These are phyloP conservation scores for Herpetotheres cachinnans DNA, from an alignment of 2,113 vertebrate species.

Conservation along the genomic window DNA sequence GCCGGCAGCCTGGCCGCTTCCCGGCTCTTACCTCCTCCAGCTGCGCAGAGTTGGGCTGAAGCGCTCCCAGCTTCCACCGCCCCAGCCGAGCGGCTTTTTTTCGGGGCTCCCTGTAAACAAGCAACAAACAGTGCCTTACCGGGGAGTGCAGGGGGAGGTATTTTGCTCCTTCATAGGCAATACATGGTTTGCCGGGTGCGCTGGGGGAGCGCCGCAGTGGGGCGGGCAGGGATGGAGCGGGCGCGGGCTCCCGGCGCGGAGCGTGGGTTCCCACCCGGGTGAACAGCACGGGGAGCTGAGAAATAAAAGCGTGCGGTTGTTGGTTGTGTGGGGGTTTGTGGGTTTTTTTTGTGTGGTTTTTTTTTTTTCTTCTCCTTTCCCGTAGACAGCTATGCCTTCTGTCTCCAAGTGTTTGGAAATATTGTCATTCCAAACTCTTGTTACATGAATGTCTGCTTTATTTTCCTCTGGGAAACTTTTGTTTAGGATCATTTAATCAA, in stretches of 20 bases:
- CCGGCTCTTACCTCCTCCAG: constrained; percentile 70
- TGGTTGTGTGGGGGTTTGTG: not conserved
- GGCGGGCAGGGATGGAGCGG: not conserved
- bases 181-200: not conserved
- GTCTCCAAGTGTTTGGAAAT: constrained; percentile 69
- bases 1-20: not conserved
- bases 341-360: not conserved
- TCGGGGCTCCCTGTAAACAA: constrained; percentile 70
- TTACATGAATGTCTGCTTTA: constrained; percentile 74
- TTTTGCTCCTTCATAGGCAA: constrained; percentile 21
- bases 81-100: constrained; percentile 35
- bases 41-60: constrained; percentile 1
- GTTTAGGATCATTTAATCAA: constrained; percentile 78
- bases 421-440: constrained; percentile 72
- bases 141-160: constrained; percentile 24
- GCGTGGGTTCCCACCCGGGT: constrained; percentile 35
- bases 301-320: constrained; percentile 13
- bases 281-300: constrained; percentile 1
- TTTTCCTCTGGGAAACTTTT: constrained; percentile 78
- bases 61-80: not conserved
- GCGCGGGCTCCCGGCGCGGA: not conserved
- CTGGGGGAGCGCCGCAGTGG: not conserved
- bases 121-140: constrained; percentile 67
- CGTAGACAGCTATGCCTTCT: constrained; percentile 48
- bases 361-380: not conserved